Base-by-base conservation (phyloP, 2,888 invertebrate genomes). In the Spodoptera littoralis region DNA sequence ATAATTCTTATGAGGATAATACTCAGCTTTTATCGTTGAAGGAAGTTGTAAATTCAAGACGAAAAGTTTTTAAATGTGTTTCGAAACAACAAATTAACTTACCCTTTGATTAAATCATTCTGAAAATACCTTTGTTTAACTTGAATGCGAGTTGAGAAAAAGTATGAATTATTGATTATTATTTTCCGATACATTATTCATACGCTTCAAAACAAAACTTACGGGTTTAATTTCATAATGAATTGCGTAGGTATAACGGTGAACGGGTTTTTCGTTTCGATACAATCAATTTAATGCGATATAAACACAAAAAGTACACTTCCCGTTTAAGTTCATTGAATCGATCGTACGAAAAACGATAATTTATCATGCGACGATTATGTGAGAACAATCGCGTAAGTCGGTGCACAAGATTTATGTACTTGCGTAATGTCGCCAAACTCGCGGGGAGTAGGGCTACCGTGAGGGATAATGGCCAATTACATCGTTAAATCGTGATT, bases 301-400 rank as follows among this genome's bases (percentile, higher is more conserved):
- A 60, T 53, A 53, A 52, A 46, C 57, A 70, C 64, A 75, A 72
- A 79, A 74, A 77, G 47, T 11, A 22, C 49, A 59, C 51, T 59
- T 60, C 65, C 69, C 59, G 61, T 71, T 68, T 57, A 73, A 66
- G 71, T 73, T 77, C 76, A 79, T 70, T 79, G 77, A 77, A 79
- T 71, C 63, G 62, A 61, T 70, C 58, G 58, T 11, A 47, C 60
- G 76, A 79, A 79, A 79, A 79, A 66, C 55, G 62, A 68, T 70
- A 79, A 79, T 76, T 79, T 71, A 79, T 77, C 70, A 70, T 70
- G 62, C 50, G 64, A 55, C 65, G 63, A 70, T 71, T 73, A 77
- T 73, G 70, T 73, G 79, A 74, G 80, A 73, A 79, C 79, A 79
- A 77, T 77, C 71, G 60, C 60, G 71, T 62, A 47, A 61, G 72